Base-by-base conservation (phyloP, 2,888 invertebrate species). In the Candidula unifasciata region DNA sequence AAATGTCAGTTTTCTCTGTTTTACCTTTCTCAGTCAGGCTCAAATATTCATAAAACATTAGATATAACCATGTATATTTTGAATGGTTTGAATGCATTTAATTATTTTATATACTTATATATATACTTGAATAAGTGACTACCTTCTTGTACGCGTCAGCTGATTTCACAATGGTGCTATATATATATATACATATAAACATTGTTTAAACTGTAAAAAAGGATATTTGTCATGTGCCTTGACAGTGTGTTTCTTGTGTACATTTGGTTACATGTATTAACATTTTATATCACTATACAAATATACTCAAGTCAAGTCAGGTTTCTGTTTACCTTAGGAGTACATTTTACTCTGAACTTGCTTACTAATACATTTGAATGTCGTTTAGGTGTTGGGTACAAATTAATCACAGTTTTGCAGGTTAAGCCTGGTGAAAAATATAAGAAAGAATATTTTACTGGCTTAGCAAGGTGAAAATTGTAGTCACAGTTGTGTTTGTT, bases 151-250 rank as follows among this genome's bases (percentile, higher is more conserved):
- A 81, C n/a, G 27, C 30, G 57, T 68, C 60, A 80, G 68, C 84
- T 84, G 84, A 80, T 84, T 84, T 84, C 84, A 80, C 54, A 76
- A 80, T 76, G 84, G 84, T 84, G 84, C 84, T 74, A 74, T 3
- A 18, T n/a, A 44, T 44, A 44, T 13, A 24, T 74, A 74, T 3
- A 18, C 10, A 44, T 44, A 44, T 13, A 24, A 24, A 24, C 21
- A 60, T 60, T 60, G 44, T n/a, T 21, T 8, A 8, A 24, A 13
- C 54, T 74, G 74, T 21, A 18, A 54, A 54, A 74, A 54, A 16
- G 52, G n/a, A 44, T 44, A 44, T 44, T 44, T 44, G 44, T 44
- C 44, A 10, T 44, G 13, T 44, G 44, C 44, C 44, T 44, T 44
- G 44, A 44, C 44, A 44, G 44, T 44, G 21, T 18, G 13, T 44